Evolutionary conservation across 2,113 vertebrate genomes (phyloP), one percentile per base, ranked within the genome.

Genomic region (Cryptoleucopteryx plumbea): DNA sequence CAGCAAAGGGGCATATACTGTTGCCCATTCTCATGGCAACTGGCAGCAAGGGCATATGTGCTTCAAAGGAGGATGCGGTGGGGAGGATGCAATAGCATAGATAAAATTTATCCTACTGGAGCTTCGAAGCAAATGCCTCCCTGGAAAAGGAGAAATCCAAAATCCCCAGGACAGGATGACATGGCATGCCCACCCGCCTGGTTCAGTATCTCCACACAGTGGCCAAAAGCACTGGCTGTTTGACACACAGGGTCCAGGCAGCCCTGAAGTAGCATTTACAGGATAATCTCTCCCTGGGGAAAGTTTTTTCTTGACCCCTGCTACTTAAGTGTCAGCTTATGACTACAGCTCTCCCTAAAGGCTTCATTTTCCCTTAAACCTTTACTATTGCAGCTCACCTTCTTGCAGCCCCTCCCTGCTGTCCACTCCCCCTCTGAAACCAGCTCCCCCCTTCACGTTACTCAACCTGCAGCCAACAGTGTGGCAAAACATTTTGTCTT

Each of bases 181-280:
- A 21, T 0, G 2, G 34, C n/a, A 5, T 31, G 32, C 66, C 27
- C 47, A 34, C 6, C 14, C 1, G 0, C 22, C 52, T 16, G 10
- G 58, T n/a, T 25, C 43, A 59, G 27, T 38, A 59, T 21, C 74
- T 29, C 34, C 5, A 3, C 7, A 1, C 2, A 1, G 52, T 27
- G n/a, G 48, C 56, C 32, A 59, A 40, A 48, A 38, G 34, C 67
- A 40, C 36, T 8, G 17, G 13, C 52, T 73, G 34, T 27, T 53
- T 53, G 52, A 73, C 31, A 40, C 10, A 3, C 25, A 45, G 52
- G 34, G 45, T 25, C 38, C 74, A 26, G 31, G 47, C 71, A 73
- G 53, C 29, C 38, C 20, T 61, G 32, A 25, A 32, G 65, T 21
- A 47, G 36, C 27, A 32, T 65, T 72, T 56, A 65, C 40, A 63